Evolutionary conservation across 1,140 invertebrate genomes (phyloP).

Genomic region (Zophobas morio): DNA sequence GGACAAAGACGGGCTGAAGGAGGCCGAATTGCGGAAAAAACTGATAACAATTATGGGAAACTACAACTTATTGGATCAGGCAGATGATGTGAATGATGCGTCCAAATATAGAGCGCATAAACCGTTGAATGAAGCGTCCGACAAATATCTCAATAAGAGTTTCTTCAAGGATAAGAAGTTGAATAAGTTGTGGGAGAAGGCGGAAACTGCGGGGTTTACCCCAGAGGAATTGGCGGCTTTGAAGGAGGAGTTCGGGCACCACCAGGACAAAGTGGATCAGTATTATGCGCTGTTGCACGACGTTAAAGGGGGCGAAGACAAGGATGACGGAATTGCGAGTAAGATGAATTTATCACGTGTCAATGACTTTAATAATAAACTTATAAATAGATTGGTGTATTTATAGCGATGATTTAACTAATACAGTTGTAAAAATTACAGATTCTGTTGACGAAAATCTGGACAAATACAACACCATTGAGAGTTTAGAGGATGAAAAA

Average conservation of each 20-base stretch:
- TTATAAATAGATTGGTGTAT: too few species aligned
- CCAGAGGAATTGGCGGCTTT: conserved; percentile 85
- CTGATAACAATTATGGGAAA: conserved; percentile 86
- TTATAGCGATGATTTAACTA: background rate
- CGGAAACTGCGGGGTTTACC: conserved; percentile 87
- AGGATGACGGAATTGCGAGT: conserved; percentile 73
- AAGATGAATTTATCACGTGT: conserved; percentile 6
- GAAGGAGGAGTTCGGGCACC: conserved; percentile 91
- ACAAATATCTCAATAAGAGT: conserved; percentile 79
- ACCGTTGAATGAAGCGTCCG: conserved; percentile 71
- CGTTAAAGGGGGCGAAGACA: conserved; percentile 72
- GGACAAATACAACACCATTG: conserved; percentile 72
- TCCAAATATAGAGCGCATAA: conserved; percentile 67
- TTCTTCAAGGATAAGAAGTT: conserved; percentile 92
- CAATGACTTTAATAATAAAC: too few species aligned
- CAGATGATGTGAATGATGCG: conserved; percentile 77
- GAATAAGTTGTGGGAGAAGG: conserved; percentile 92
- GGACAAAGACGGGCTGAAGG: conserved; percentile 89
- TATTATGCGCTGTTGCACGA: conserved; percentile 86
- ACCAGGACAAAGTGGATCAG: conserved; percentile 94
- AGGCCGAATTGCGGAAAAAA: conserved; percentile 85
- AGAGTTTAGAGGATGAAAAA: conserved; percentile 77
- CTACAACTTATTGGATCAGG: conserved; percentile 87
- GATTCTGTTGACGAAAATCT: conserved; percentile 71
- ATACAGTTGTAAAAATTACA: conserved; percentile 57